Evolutionary conservation across 2,888 invertebrate genomes (phyloP).

Genomic region (Tethea ocularis): DNA sequence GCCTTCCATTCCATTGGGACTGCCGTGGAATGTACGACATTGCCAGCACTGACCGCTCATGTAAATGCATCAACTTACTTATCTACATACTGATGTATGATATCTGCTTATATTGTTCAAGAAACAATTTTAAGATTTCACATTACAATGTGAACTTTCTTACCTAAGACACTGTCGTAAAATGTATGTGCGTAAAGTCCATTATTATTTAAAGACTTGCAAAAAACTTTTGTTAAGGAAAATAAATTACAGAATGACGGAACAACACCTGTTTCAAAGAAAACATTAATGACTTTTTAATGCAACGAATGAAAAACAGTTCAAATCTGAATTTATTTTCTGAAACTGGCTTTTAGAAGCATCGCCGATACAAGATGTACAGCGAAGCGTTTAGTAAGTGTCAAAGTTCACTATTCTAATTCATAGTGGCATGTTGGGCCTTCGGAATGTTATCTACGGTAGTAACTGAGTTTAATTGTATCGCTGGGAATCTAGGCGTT

Average conservation of each 20-base stretch:
- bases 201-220: constrained; percentile 1
- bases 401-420: constrained; percentile 39
- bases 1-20: constrained; percentile 38
- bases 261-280: constrained; percentile 2
- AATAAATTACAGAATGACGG: not conserved
- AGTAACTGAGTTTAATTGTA: constrained; percentile 28
- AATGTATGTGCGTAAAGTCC: no score
- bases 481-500: constrained; percentile 18
- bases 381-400: constrained; percentile 23
- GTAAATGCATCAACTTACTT: constrained; percentile 24
- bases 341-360: not conserved
- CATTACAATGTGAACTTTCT: not conserved
- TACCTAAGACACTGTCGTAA: not conserved
- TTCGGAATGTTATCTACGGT: constrained; percentile 13
- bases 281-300: constrained; percentile 3
- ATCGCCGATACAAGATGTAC: not conserved
- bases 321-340: constrained; percentile 13
- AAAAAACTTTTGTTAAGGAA: not conserved
- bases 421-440: constrained; percentile 10
- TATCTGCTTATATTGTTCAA: constrained; percentile 2
- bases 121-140: not conserved
- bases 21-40: constrained; percentile 43
- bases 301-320: not conserved
- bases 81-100: constrained; percentile 7
- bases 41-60: constrained; percentile 25